A percentile compares a stretch with the other conserved stretches of the same genome.
Evolutionary conservation across 2,113 vertebrate species (phyloP).

Genomic region (Alexandromys fortis): DNA sequence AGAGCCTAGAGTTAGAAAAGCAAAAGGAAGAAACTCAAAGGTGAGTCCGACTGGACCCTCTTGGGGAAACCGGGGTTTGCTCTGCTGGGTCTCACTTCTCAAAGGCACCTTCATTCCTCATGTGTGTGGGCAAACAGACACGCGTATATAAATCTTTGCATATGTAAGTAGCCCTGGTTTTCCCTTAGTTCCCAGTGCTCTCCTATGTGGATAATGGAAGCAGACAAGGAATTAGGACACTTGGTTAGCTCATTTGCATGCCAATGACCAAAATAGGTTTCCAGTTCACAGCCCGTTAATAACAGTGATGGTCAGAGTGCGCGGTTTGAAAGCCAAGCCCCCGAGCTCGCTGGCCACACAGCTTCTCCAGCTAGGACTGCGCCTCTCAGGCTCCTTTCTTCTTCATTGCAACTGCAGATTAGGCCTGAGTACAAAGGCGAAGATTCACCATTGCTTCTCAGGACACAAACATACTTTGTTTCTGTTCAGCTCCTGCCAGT

Average conservation of each 20-base stretch:
- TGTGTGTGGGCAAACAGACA: not conserved
- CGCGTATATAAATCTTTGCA: not conserved
- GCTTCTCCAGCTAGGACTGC: not conserved
- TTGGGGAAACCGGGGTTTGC: not conserved
- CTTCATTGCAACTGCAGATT: not conserved
- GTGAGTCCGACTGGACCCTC: constrained; percentile 73
- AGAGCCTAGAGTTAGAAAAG: constrained; percentile 86
- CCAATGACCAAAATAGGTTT: constrained; percentile 63
- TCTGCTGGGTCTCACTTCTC: not conserved
- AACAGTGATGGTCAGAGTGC: not conserved
- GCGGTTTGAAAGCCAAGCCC: constrained; percentile 16
- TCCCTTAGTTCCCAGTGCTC: constrained; percentile 45
- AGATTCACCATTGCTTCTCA: not conserved
- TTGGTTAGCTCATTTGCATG: constrained; percentile 61
- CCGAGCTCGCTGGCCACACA: not conserved
- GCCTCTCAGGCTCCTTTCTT: not conserved
- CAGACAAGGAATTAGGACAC: constrained; percentile 51
- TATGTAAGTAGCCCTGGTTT: not conserved
- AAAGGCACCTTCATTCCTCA: not conserved
- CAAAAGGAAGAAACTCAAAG: constrained; percentile 88
- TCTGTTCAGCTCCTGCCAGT: constrained; percentile 10
- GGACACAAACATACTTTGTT: constrained; percentile 1
- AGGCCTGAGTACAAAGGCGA: not conserved
- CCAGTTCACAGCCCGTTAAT: constrained; percentile 70
- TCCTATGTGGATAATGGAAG: constrained; percentile 42